phyloP scores from a whole-genome alignment of 1,140 invertebrate species.

The Drosophila tani region DNA sequence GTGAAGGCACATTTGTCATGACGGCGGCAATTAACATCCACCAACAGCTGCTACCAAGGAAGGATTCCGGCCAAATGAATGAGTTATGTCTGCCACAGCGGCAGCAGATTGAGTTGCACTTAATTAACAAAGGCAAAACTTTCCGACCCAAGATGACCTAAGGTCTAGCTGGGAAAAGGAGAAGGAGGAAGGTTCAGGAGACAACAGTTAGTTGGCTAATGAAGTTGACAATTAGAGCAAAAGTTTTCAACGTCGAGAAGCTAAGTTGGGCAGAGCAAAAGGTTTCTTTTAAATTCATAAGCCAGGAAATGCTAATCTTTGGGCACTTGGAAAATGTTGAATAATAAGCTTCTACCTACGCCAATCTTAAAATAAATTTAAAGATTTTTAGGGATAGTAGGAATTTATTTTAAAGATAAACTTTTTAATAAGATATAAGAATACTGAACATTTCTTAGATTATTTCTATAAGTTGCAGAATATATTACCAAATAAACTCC shows the following conservation, averaged over 20 bases:
- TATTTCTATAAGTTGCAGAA: no score
- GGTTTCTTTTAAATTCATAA: constrained; percentile 27
- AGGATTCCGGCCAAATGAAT: constrained; percentile 31
- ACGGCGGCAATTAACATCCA: constrained; percentile 37
- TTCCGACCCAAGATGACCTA: constrained; percentile 28
- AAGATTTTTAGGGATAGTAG: no score
- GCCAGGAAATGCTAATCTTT: constrained; percentile 12
- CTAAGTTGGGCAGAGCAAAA: background rate
- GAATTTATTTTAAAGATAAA: no score
- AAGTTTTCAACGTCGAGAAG: constrained; percentile 39
- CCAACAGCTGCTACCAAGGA: constrained; percentile 34
- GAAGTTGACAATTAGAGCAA: constrained; percentile 49
- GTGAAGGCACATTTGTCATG: constrained; percentile 34
- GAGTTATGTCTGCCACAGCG: constrained; percentile 49
- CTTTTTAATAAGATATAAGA: no score
- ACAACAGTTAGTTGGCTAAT: constrained; percentile 46
- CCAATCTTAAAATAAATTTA: no score
- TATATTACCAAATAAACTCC: no score
- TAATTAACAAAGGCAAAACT: constrained; percentile 68
- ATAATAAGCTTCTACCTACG: no score
- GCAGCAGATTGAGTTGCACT: constrained; percentile 57
- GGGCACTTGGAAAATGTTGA: background rate
- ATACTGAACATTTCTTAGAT: no score
- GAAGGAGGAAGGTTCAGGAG: background rate
- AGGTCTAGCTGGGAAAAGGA: background rate